phyloP scores from a whole-genome alignment of 2,797 vertebrate genomes.

The Crenuchus spilurus region DNA sequence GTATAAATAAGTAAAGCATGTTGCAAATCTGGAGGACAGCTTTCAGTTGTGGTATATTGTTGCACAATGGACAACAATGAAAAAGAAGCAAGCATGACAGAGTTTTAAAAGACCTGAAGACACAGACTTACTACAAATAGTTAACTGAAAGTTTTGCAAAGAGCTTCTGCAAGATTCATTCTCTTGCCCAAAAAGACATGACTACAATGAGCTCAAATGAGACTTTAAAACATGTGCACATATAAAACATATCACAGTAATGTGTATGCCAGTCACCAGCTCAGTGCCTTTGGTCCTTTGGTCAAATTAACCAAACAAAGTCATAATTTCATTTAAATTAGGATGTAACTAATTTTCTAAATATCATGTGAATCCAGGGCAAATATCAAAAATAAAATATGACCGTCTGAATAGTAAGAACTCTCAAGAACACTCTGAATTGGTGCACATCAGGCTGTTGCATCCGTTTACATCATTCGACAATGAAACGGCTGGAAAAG shows the following conservation, averaged over 20 bases:
- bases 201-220: not conserved
- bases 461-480: slow-evolving; percentile 52
- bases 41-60: no score
- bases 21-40: no score
- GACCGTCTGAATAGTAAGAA: not conserved
- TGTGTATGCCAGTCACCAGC: not conserved
- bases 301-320: not conserved
- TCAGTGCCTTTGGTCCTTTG: no score
- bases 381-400: slow-evolving; percentile 21
- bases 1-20: no score
- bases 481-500: not conserved
- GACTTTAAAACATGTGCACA: not conserved
- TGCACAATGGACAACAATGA: no score
- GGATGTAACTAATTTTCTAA: slow-evolving; percentile 11
- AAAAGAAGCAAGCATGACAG: no score
- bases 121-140: not conserved
- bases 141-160: not conserved
- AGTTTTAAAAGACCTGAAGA: no score
- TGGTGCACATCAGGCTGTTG: slow-evolving; percentile 31
- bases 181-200: no score
- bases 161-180: not conserved
- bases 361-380: slow-evolving; percentile 1
- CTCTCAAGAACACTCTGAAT: not conserved
- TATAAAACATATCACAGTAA: not conserved
- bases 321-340: not conserved